Percentiles rank a stretch among this genome's conserved stretches.
Conservation (phyloP, 2,797 vertebrate genomes). For the Anableps anableps region DNA sequence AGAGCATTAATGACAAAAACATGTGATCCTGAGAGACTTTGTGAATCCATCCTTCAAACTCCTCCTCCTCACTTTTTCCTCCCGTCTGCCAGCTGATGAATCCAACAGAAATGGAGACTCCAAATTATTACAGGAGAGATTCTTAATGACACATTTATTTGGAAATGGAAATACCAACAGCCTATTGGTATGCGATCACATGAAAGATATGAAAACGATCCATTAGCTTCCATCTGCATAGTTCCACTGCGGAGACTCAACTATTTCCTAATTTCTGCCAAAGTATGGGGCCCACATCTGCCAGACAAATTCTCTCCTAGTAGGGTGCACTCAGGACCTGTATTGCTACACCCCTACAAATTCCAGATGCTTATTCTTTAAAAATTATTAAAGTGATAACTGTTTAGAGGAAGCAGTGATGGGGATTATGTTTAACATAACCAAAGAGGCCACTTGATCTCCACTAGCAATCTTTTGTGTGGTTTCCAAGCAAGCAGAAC, state of each 20-base stretch:
- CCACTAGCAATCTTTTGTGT: slow-evolving; percentile 22
- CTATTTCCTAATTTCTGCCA: slow-evolving; percentile 64
- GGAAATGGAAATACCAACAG: slow-evolving; percentile 41
- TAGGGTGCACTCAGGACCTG: slow-evolving; percentile 50
- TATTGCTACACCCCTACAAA: background rate
- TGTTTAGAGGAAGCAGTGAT: slow-evolving; percentile 21
- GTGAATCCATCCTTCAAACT: slow-evolving; percentile 49
- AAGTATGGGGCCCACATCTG: slow-evolving; percentile 63
- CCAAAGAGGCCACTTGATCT: slow-evolving; percentile 27
- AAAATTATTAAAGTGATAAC: slow-evolving; percentile 14
- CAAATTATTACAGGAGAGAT: slow-evolving; percentile 30
- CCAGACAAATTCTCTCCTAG: slow-evolving; percentile 56
- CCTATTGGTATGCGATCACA: slow-evolving; percentile 30
- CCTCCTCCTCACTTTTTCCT: slow-evolving; percentile 24
- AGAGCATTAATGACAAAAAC: slow-evolving; percentile 73
- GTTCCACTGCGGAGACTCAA: slow-evolving; percentile 34
- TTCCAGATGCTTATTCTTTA: background rate
- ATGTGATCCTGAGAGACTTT: slow-evolving; percentile 69
- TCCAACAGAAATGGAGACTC: slow-evolving; percentile 55
- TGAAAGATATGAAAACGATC: slow-evolving; percentile 22
- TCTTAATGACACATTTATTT: slow-evolving; percentile 24
- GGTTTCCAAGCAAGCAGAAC: slow-evolving; percentile 53
- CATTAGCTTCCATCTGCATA: slow-evolving; percentile 29
- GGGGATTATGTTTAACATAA: slow-evolving; percentile 34
- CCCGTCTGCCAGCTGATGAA: slow-evolving; percentile 53